phyloP scores from a whole-genome alignment of 2,113 vertebrate genomes.

The Varanus salvator region DNA sequence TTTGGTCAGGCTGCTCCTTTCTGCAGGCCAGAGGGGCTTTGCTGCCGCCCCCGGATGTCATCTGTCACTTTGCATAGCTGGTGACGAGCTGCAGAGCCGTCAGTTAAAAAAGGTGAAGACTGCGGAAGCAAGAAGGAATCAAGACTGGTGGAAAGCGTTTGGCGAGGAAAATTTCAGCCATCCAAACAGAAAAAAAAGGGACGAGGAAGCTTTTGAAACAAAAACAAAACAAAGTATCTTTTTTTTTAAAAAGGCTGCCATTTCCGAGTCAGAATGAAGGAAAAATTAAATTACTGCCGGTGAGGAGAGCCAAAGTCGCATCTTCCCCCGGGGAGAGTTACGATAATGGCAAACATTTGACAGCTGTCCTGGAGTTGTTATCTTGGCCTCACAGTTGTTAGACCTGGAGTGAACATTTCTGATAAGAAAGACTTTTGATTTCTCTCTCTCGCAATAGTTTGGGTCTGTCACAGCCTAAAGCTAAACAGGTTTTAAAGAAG shows the following conservation, averaged over 20 bases:
- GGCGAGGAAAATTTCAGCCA: constrained; percentile 85
- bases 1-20: constrained; percentile 93
- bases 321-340: constrained; percentile 84
- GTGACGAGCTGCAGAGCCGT: constrained; percentile 95
- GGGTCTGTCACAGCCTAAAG: constrained; percentile 59
- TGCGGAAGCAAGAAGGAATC: constrained; percentile 84
- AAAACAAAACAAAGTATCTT: not conserved
- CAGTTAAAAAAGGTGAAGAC: constrained; percentile 92
- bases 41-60: constrained; percentile 94
- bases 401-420: constrained; percentile 82
- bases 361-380: constrained; percentile 86
- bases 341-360: constrained; percentile 88
- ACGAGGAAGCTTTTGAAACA: not conserved
- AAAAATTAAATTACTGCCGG: constrained; percentile 88
- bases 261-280: constrained; percentile 85
- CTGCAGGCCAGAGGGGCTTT: constrained; percentile 85
- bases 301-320: constrained; percentile 85
- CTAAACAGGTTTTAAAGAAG: constrained; percentile 67
- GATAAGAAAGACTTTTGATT: constrained; percentile 81
- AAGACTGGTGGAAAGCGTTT: constrained; percentile 87
- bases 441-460: constrained; percentile 69
- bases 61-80: constrained; percentile 97
- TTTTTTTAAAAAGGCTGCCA: constrained; percentile 70
- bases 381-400: constrained; percentile 85
- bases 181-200: constrained; percentile 77